Evolutionary conservation across 2,888 invertebrate species (phyloP), one percentile per base, ranked within the genome.

Genomic region (Ecdyonurus torrentis): DNA sequence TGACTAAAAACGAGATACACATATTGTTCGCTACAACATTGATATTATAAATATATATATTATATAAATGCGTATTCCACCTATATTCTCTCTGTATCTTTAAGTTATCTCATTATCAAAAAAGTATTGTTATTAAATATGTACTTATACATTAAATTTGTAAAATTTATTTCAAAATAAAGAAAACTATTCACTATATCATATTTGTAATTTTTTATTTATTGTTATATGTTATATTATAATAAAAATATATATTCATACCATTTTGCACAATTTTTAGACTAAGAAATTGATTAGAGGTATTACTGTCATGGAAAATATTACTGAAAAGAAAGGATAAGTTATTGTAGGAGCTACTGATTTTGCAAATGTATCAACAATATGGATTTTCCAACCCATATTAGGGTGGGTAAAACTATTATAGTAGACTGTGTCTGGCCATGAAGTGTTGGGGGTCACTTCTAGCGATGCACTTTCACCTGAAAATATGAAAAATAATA

Each of bases 331-430:
- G 24, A 58, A 58, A 55, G 55, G 19, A 55, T n/a, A 22, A n/a
- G 55, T 5, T 55, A 55, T 5, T 7, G 20, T 55, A 5, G 19
- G 55, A 55, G 55, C 55, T 20, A n/a, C 15, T 10, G 55, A 71
- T 62, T 69, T 78, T 58, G 75, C 77, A 72, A 85, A 87, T 63
- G 82, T 86, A 75, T 96, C 94, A 63, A 95, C 87, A 23, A 96
- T 83, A 74, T 88, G 87, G 71, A 96, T 92, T 74, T 91, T 91
- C 81, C 92, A 94, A 65, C 96, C 96, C 92, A 96, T 95, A 76
- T 94, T 91, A 24, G 89, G 83, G 70, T 92, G 92, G 2, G 91
- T 90, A 76, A 91, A 95, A 65, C 93, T 93, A 78, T 96, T 89
- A 74, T 92, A 92, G 76, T 94, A 96, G 23, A 96, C 91, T 25